Percentiles rank a stretch among this genome's conserved stretches.
phyloP scores from a whole-genome alignment of 1,140 invertebrate genomes.

The Dinothrombium tinctorium region DNA sequence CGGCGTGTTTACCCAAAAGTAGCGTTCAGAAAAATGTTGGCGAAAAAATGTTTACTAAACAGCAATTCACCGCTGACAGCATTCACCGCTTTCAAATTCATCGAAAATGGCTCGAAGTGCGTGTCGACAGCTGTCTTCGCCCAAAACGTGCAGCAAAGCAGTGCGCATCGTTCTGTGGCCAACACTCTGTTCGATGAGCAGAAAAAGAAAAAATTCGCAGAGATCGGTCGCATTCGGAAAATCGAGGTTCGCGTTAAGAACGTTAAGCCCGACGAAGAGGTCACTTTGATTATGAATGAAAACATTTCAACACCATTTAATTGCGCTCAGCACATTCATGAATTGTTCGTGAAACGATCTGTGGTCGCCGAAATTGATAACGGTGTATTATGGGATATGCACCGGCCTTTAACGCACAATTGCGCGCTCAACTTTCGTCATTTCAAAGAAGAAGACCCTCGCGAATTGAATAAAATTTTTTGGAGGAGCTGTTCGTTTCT shows the following conservation, averaged over 20 bases:
- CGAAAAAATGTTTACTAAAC: too few species aligned
- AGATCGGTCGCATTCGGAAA: conserved; percentile 64
- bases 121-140: too few species aligned
- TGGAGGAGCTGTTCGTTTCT: conserved; percentile 76
- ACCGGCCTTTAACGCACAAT: conserved; percentile 47
- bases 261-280: conserved; percentile 32
- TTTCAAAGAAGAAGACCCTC: conserved; percentile 38
- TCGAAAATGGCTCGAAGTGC: too few species aligned
- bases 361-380: conserved; percentile 56
- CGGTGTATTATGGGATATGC: conserved; percentile 63
- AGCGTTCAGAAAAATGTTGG: too few species aligned
- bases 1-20: too few species aligned
- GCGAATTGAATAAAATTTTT: conserved; percentile 34
- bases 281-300: conserved; percentile 69
- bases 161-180: too few species aligned
- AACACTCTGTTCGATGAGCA: conserved; percentile 58
- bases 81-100: too few species aligned
- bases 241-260: conserved; percentile 59
- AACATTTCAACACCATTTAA: conserved; percentile 70
- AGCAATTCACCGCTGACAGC: too few species aligned
- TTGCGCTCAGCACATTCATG: conserved; percentile 56
- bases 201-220: conserved; percentile 37
- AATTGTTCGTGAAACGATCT: conserved; percentile 40
- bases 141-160: too few species aligned
- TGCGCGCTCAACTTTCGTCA: conserved; percentile 57